phyloP scores from a whole-genome alignment of 1,140 invertebrate species.

The Adelges cooleyi region DNA sequence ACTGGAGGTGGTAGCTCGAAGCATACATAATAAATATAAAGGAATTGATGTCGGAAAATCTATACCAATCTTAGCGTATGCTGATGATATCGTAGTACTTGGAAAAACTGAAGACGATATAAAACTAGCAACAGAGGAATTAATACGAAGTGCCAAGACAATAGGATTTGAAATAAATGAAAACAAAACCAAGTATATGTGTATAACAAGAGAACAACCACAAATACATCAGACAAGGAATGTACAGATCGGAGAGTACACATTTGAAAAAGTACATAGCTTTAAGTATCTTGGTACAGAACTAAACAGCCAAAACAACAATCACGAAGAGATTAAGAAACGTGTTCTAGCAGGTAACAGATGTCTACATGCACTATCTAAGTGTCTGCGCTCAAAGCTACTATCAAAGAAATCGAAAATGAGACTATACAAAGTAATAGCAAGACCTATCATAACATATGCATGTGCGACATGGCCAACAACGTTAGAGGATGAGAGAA shows the following conservation, averaged over 20 bases:
- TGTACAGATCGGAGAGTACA: background rate
- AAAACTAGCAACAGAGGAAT: background rate
- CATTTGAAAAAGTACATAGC: background rate
- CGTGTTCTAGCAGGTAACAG: background rate
- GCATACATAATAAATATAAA: background rate
- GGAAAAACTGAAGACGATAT: background rate
- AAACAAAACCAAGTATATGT: constrained; percentile 8
- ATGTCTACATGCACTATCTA: constrained; percentile 1
- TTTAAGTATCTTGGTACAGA: background rate
- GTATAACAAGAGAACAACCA: background rate
- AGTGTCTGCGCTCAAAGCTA: background rate
- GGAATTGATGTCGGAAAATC: background rate
- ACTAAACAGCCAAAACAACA: background rate
- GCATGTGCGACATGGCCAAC: background rate
- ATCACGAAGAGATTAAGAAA: background rate
- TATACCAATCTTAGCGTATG: background rate
- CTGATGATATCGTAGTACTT: background rate
- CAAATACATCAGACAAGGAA: background rate
- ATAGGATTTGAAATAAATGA: background rate
- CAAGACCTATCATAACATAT: background rate
- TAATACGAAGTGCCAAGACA: background rate
- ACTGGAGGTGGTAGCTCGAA: background rate
- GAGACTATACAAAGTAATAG: background rate
- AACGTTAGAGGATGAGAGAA: background rate
- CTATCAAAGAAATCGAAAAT: background rate